phyloP scores from a whole-genome alignment of 2,797 vertebrate species.

The Thunnus albacares region DNA sequence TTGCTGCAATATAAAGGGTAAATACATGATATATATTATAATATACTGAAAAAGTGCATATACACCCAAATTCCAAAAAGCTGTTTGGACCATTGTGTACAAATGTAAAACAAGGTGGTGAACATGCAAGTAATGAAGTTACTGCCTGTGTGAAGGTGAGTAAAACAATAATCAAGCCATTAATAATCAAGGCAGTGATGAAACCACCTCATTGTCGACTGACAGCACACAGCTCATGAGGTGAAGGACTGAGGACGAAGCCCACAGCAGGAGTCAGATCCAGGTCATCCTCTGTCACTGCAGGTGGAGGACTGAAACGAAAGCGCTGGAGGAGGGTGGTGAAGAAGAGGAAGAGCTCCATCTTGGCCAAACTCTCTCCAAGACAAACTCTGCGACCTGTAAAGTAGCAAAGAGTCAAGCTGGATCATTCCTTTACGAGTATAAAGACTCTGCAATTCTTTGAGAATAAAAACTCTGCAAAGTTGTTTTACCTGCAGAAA shows the following conservation, averaged over 20 bases:
- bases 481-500: slow-evolving; percentile 78
- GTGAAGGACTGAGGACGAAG: slow-evolving; percentile 37
- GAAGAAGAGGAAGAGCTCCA: slow-evolving; percentile 80
- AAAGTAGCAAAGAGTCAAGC: background rate
- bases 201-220: slow-evolving; percentile 26
- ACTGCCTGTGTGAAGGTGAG: too few species aligned
- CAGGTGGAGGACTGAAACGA: slow-evolving; percentile 69
- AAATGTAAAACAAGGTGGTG: too few species aligned
- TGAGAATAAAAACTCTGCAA: background rate
- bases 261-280: slow-evolving; percentile 63
- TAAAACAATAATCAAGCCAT: too few species aligned
- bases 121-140: too few species aligned
- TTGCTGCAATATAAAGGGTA: too few species aligned
- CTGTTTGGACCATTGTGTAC: too few species aligned
- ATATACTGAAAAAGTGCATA: too few species aligned
- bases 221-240: slow-evolving; percentile 68
- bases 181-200: too few species aligned
- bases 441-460: background rate
- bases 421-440: too few species aligned
- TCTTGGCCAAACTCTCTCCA: slow-evolving; percentile 72
- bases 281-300: slow-evolving; percentile 68
- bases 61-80: too few species aligned
- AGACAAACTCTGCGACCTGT: slow-evolving; percentile 68
- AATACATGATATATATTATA: too few species aligned
- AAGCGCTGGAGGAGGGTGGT: slow-evolving; percentile 72